Percentiles rank a stretch among this genome's conserved stretches.
These are phyloP conservation scores for Siniperca chuatsi DNA, from an alignment of 2,113 vertebrate species.

Conservation along the genomic window DNA sequence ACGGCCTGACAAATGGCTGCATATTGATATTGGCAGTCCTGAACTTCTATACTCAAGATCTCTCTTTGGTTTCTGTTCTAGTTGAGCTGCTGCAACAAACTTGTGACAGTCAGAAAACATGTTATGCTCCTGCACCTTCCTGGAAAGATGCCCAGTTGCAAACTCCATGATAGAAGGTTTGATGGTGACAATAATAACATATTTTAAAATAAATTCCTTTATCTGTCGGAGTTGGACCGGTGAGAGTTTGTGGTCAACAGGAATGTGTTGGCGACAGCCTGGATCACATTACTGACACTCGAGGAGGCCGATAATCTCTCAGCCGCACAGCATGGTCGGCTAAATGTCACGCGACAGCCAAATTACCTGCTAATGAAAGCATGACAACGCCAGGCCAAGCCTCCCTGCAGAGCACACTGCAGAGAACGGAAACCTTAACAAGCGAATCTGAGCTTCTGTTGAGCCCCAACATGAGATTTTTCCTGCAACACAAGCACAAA, in stretches of 20 bases:
- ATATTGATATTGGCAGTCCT: not conserved
- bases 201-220: not conserved
- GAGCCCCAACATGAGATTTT: not conserved
- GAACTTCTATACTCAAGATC: not conserved
- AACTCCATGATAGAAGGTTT: not conserved
- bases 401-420: constrained; percentile 18
- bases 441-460: not conserved
- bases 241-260: constrained; percentile 25
- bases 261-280: constrained; percentile 52
- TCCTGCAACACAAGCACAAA: not conserved
- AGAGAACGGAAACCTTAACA: not conserved
- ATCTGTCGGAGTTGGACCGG: not conserved
- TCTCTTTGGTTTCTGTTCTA: not conserved
- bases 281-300: constrained; percentile 62
- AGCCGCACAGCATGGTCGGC: constrained; percentile 27
- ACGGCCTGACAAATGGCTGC: not conserved
- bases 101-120: not conserved
- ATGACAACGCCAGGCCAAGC: not conserved
- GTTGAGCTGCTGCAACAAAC: not conserved
- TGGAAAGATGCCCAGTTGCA: not conserved
- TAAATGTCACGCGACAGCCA: constrained; percentile 28
- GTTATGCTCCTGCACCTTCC: not conserved
- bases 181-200: not conserved
- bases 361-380: constrained; percentile 47
- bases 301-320: constrained; percentile 56